Evolutionary conservation across 2,113 vertebrate genomes (phyloP), one percentile per base, ranked within the genome.

Genomic region (Acrocephalus arundinaceus): DNA sequence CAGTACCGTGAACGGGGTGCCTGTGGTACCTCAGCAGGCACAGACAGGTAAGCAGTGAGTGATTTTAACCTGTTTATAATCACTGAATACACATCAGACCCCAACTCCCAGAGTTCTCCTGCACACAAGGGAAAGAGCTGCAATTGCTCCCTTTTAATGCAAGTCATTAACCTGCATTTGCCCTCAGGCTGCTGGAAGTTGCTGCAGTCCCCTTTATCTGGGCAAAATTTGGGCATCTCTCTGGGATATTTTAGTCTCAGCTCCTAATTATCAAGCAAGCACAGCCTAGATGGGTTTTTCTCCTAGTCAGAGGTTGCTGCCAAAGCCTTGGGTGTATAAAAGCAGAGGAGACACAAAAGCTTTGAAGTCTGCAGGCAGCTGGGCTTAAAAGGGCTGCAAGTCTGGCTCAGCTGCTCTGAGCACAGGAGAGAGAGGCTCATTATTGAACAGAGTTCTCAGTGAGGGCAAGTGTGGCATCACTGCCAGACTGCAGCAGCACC

Each of bases 401-500:
- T 74, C 77, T 94, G 93, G 93, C 83, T 97, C 91, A 97, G 78
- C 46, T 80, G 51, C 73, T 70, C 22, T 59, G n/a, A 87, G 63
- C 71, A 61, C 88, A 72, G 65, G 35, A 45, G 89, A 95, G 67
- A 81, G 91, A 97, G 82, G 90, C 83, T 97, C 88, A 91, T 85
- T 74, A 95, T 3, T 1, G 94, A 97, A 87, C 87, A 45, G 81
- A 8, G 91, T 82, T 96, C 84, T 96, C 95, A 97, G 45, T 55
- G 87, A 97, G 80, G 85, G 71, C 90, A 97, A 92, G 72, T 9
- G 43, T 91, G 92, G 92, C 84, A 95, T 89, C 80, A 93, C 22
- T 18, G 90, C 97, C 96, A 97, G 96, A 12, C 41, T 15, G 4
- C 1, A 33, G 9, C 51, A 52, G 17, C 58, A 15, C 2, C 67